Conservation (phyloP, 2,888 invertebrate species). For the Phortica okadai region DNA sequence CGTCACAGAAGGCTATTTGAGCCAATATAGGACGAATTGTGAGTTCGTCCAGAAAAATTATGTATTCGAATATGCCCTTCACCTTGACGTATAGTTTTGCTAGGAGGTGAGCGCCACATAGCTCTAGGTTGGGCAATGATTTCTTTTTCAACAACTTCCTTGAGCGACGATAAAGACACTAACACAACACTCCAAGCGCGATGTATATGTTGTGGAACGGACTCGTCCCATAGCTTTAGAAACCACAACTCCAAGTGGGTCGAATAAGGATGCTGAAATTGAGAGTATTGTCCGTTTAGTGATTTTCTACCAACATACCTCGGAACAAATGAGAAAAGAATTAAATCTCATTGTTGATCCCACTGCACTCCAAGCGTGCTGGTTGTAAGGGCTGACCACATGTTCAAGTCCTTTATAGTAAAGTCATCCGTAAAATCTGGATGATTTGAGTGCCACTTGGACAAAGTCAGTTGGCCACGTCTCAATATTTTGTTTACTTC, state of each 20-base stretch:
- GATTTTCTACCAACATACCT: background rate
- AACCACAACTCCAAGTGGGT: too few relatives aligned
- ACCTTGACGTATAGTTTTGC: too few relatives aligned
- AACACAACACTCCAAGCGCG: too few relatives aligned
- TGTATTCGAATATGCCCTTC: too few relatives aligned
- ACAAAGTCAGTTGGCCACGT: background rate
- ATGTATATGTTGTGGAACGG: too few relatives aligned
- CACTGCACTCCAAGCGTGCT: slow-evolving; percentile 4
- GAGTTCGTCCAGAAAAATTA: too few relatives aligned
- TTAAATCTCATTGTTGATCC: background rate
- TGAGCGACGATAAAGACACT: too few relatives aligned
- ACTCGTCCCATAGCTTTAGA: too few relatives aligned
- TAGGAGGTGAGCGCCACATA: too few relatives aligned
- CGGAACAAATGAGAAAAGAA: background rate
- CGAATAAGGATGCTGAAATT: too few relatives aligned
- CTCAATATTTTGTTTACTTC: background rate
- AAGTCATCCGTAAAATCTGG: slow-evolving; percentile 1
- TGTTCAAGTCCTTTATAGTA: background rate
- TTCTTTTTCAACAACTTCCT: slow-evolving; percentile 10
- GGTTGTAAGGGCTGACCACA: background rate
- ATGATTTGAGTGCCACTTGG: slow-evolving; percentile 6
- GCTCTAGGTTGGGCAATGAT: too few relatives aligned
- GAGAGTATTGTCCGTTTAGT: background rate
- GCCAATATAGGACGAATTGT: too few relatives aligned
- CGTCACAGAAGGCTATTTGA: slow-evolving; percentile 43